Base-by-base conservation (phyloP, 1,140 invertebrate genomes). In the Apocrypta bakeri region DNA sequence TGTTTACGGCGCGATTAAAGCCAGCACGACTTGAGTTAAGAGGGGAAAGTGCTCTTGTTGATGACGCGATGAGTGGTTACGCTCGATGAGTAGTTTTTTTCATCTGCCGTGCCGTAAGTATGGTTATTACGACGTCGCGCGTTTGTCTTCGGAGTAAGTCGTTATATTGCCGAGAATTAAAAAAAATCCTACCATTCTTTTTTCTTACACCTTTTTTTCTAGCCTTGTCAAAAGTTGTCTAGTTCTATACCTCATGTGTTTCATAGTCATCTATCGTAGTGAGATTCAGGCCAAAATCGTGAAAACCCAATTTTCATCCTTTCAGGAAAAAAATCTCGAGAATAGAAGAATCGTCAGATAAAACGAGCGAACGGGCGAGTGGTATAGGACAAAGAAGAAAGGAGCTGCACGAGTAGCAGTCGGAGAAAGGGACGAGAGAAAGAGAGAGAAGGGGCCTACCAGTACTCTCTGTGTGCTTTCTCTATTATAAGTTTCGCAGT, bases 1-100 rank as follows among this genome's bases (percentile, higher is more conserved):
- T 64, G 69, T 81, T 81, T 81, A 66, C 69, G 8, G 56, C 56
- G 48, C 74, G 74, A 76, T 79, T 71, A 56, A 69, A 79, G 42
- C 9, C 40, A 79, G 68, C 21, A 21, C 40, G 17, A 31, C 7
- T 27, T 11, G 42, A 48, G 14, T 4, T 48, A 4, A 48, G 61
- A 48, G 27, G 27, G 27, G 25, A 37, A 66, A 66, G 63, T 66
- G 63, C 25, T 27, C 25, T n/a, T 9, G 33, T 9, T 37, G 42
- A 48, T 48, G 42, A 17, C 48, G 21, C 48, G 17, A 14, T 56
- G 48, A n/a, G 48, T 56, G 21, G 21, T n/a, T n/a, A n/a, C 48
- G 48, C 48, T 56, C 48, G 4, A 66, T 66, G 74, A 42, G 56
- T n/a, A 25, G 74, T 33, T 74, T 76, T 64, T 76, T 33, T 75